phyloP scores from a whole-genome alignment of 2,797 vertebrate genomes.

The Paramormyrops hopkinsi region DNA sequence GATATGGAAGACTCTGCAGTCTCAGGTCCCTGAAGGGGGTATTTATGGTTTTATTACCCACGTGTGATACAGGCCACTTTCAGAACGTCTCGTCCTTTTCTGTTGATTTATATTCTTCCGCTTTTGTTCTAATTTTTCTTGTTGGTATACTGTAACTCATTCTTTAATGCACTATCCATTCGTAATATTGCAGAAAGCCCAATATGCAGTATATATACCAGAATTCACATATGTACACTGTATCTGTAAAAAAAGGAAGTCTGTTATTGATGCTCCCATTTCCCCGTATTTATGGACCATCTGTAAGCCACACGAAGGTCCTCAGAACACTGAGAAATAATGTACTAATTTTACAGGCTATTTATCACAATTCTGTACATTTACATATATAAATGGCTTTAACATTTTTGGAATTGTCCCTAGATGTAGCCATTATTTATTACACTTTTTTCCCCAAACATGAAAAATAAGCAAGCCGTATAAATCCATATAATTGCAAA shows the following conservation, averaged over 20 bases:
- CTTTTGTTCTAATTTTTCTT: not conserved
- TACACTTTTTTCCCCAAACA: not conserved
- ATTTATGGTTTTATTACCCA: not conserved
- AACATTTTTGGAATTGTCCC: not conserved
- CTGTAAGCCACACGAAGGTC: not conserved
- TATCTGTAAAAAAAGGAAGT: not conserved
- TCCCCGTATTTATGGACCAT: not conserved
- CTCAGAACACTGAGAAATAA: not conserved
- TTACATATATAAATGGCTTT: not conserved
- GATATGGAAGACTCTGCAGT: not conserved
- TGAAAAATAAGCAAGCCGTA: not conserved
- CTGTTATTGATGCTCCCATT: not conserved
- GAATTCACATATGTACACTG: not conserved
- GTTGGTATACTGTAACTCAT: not conserved
- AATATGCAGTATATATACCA: not conserved
- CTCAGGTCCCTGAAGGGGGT: not conserved
- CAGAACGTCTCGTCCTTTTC: not conserved
- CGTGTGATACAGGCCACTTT: not conserved
- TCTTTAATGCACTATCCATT: not conserved
- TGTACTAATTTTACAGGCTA: not conserved
- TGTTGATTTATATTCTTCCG: not conserved
- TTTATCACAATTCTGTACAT: not conserved
- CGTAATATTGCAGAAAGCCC: not conserved
- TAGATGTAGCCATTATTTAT: not conserved
- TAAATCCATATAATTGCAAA: not conserved